phyloP scores from a whole-genome alignment of 2,113 vertebrate species.

The Calyptomena viridis region DNA sequence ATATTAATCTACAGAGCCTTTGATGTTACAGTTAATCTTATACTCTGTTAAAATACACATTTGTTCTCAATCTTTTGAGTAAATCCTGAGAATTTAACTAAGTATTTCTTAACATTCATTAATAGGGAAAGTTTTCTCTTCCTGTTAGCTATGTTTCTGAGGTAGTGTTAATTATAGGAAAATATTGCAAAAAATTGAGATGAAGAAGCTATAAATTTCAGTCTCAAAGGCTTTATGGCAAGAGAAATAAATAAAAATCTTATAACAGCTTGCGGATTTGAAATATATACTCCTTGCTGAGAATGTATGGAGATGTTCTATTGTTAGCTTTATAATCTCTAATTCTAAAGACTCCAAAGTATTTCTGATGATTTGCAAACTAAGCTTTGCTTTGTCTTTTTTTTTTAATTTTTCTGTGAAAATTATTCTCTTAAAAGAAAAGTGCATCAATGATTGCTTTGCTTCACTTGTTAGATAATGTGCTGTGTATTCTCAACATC shows the following conservation, averaged over 20 bases:
- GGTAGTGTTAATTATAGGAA: neutral
- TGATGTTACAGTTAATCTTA: neutral
- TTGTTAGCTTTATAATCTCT: neutral
- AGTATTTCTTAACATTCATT: neutral
- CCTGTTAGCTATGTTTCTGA: neutral
- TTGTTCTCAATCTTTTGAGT: neutral
- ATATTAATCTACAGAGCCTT: conserved; percentile 11
- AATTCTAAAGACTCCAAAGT: neutral
- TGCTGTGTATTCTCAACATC: neutral
- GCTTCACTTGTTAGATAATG: neutral
- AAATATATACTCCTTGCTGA: neutral
- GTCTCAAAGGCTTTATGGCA: neutral
- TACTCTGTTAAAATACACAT: neutral
- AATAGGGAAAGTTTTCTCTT: neutral
- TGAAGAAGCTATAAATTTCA: neutral
- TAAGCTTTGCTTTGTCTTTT: neutral
- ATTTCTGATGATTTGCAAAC: neutral
- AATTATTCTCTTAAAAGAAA: neutral
- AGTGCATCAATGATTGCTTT: neutral
- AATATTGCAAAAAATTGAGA: neutral
- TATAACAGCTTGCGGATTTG: neutral
- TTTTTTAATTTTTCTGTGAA: neutral
- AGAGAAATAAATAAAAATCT: neutral
- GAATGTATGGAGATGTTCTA: neutral
- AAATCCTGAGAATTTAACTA: neutral